Base-by-base conservation (phyloP, 2,797 vertebrate species). In the Eutrigla gurnardus region DNA sequence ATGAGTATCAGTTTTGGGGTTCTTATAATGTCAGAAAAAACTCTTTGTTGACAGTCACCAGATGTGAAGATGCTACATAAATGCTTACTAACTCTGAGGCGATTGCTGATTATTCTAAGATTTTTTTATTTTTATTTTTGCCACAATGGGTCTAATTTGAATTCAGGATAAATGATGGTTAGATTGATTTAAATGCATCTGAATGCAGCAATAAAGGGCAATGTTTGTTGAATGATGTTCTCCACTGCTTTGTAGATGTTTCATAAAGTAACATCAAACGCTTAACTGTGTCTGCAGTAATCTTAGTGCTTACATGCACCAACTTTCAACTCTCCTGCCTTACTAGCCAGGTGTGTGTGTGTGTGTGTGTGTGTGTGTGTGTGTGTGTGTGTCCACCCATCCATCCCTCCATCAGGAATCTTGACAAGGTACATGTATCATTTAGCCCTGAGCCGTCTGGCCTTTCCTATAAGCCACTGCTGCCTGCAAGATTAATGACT, bases 391-490 rank as follows among this genome's bases (percentile, higher is more conserved):
- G 50, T 82, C 66, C 58, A 46, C 40, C 72, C 76, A 86, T 86
- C 77, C 69, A 81, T 87, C 83, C 78, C 71, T 86, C 83, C 84
- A 89, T 91, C 86, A 87, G 73, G 52, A 68, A 39, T 62, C 68
- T 66, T 82, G 88, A 92, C 89, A 90, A 82, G 87, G 80, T 87
- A 82, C 81, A 88, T 90, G 91, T 88, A 89, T 91, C 87, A 92
- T 76, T 90, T 86, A 86, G 78, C 84, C 88, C 70, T 73, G 68
- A 53, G 74, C 83, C 89, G 90, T 87, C 88, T 75, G 77, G 83
- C 63, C 80, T 82, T 82, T 73, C 80, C 82, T 73, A 89, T 80
- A 78, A 86, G 53, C 78, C 68, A 63, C 61, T 40, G 80, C 84
- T 75, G 82, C 68, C 73, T 70, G 59, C 67, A 84, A 91, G 91